Evolutionary conservation across 2,113 vertebrate genomes (phyloP), one percentile per base, ranked within the genome.

Genomic region (Austrofundulus limnaeus): DNA sequence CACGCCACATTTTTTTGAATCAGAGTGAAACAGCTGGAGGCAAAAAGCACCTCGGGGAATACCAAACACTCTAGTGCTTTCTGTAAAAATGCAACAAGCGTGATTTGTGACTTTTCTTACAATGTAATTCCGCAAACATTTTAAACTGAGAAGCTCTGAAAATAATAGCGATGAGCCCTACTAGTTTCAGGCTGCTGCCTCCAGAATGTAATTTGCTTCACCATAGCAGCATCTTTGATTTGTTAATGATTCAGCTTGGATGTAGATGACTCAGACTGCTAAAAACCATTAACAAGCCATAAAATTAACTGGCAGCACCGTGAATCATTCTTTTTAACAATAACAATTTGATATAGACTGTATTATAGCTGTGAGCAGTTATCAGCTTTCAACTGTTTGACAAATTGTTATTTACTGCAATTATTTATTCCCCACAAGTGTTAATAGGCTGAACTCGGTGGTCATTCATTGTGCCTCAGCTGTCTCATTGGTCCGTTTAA

Each of bases 241-340:
- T 60, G 57, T 37, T 64, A 54, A 75, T 66, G 31, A 23, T 25
- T 9, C 34, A 14, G 10, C 31, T 50, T 55, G 23, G 59, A 25
- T 60, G 41, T 47, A 57, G 11, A 59, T 66, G 19, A 66, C 8
- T 43, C 48, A 49, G n/a, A 59, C 37, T 64, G 19, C 46, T 39
- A 14, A 34, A 28, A 38, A 61, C 21, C 21, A 37, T 56, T 46
- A 51, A 28, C 19, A 48, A 54, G 38, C 39, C 58, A 42, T 39
- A 0, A 66, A 70, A 50, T 49, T 41, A 47, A n/a, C 57, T 54
- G 59, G 34, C 34, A 62, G 19, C 43, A 28, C 21, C 19, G 8
- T 48, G 37, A 54, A 42, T 39, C 17, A 46, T 37, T 37, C 23
- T 38, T 58, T 34, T 64, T 45, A 43, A n/a, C 61, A 53, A 34